A percentile compares a stretch with the other conserved stretches of the same genome.
phyloP scores from a whole-genome alignment of 2,888 invertebrate species.

The Eilema sororculum region DNA sequence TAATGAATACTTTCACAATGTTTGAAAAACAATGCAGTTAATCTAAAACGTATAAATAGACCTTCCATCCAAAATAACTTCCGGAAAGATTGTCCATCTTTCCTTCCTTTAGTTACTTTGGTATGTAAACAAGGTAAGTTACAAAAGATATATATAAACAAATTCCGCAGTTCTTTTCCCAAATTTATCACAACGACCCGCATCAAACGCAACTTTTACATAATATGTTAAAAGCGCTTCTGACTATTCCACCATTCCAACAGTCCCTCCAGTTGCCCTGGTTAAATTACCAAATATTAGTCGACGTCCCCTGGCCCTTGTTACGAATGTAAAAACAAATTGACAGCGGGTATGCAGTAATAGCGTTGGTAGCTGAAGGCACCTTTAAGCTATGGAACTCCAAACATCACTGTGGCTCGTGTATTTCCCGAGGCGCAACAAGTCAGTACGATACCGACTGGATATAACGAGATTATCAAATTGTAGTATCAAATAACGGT shows the following conservation, averaged over 20 bases:
- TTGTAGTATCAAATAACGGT: neutral
- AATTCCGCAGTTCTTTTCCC: neutral
- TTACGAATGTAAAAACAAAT: slow-evolving; percentile 5
- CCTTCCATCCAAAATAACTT: too few relatives aligned
- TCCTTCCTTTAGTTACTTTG: neutral
- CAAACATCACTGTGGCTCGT: slow-evolving; percentile 8
- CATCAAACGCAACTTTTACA: neutral
- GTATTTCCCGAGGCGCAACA: slow-evolving; percentile 32
- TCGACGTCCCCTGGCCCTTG: neutral
- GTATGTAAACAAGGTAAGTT: neutral
- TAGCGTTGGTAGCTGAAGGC: neutral
- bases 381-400: neutral
- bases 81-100: too few relatives aligned
- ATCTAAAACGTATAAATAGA: too few relatives aligned
- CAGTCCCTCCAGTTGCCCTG: neutral
- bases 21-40: too few relatives aligned
- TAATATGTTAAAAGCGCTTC: neutral
- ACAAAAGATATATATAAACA: neutral
- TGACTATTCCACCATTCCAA: neutral
- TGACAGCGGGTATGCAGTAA: neutral
- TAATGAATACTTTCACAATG: too few relatives aligned
- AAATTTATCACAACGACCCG: neutral
- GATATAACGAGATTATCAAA: slow-evolving; percentile 13
- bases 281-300: slow-evolving; percentile 1
- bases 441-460: slow-evolving; percentile 17